Percentiles rank a stretch among this genome's conserved stretches.
Evolutionary conservation across 2,888 invertebrate species (phyloP).

Genomic region (Physocephala rufipes): DNA sequence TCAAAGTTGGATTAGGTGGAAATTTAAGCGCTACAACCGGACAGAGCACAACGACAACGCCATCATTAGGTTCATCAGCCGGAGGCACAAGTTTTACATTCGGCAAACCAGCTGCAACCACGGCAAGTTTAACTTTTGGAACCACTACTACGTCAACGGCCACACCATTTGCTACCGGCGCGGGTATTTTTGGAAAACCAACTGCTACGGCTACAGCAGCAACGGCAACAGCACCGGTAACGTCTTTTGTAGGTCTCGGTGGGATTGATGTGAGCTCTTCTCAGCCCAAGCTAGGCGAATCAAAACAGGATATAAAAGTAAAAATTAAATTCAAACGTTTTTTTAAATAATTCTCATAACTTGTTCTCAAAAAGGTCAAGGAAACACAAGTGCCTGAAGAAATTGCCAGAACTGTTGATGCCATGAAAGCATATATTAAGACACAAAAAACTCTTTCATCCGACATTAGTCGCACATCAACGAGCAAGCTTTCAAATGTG

Average conservation of each 20-base stretch:
- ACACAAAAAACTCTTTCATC: slow-evolving; percentile 84
- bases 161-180: slow-evolving; percentile 46
- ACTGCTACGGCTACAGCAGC: slow-evolving; percentile 44
- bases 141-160: slow-evolving; percentile 58
- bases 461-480: slow-evolving; percentile 78
- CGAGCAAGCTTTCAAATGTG: slow-evolving; percentile 61
- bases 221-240: slow-evolving; percentile 47
- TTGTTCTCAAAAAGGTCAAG: slow-evolving; percentile 52
- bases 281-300: slow-evolving; percentile 63
- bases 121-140: slow-evolving; percentile 60
- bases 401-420: slow-evolving; percentile 79
- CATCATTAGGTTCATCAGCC: slow-evolving; percentile 45
- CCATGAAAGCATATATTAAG: slow-evolving; percentile 85
- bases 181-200: slow-evolving; percentile 55
- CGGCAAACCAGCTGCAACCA: slow-evolving; percentile 52
- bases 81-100: slow-evolving; percentile 52
- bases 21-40: not conserved
- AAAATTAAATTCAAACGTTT: not conserved
- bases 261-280: slow-evolving; percentile 63
- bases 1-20: not conserved
- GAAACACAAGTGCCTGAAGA: slow-evolving; percentile 75
- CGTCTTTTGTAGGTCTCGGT: slow-evolving; percentile 60
- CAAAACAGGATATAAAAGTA: slow-evolving; percentile 61
- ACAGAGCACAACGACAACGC: slow-evolving; percentile 38
- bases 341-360: not conserved